These are phyloP conservation scores for Sardina pilchardus DNA, from an alignment of 2,113 vertebrate species.

Conservation along the genomic window DNA sequence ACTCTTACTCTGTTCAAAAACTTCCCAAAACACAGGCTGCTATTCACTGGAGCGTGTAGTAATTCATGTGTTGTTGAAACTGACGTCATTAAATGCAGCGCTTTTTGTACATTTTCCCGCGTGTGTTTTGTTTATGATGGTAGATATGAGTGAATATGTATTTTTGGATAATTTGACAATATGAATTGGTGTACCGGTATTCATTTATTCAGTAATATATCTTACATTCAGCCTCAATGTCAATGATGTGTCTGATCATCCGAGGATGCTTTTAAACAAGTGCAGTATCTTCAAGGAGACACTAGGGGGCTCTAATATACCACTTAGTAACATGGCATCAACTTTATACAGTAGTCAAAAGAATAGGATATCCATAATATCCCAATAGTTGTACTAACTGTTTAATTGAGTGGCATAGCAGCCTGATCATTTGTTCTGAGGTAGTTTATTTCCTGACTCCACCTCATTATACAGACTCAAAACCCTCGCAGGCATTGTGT, in stretches of 20 bases:
- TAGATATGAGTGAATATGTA: not conserved
- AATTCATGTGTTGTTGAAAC: not conserved
- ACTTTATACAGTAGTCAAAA: not conserved
- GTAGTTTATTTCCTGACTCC: not conserved
- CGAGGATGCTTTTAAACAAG: not conserved
- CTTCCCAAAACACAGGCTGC: not conserved
- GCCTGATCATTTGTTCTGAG: not conserved
- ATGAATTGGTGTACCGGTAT: not conserved
- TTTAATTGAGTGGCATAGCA: not conserved
- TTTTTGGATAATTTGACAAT: not conserved
- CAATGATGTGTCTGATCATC: not conserved
- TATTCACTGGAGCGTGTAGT: not conserved
- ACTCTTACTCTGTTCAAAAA: not conserved
- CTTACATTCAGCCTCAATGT: not conserved
- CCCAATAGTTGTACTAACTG: not conserved
- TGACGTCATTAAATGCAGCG: constrained; percentile 14
- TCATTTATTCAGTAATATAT: not conserved
- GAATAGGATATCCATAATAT: not conserved
- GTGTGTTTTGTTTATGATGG: not conserved
- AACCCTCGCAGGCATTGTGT: not conserved
- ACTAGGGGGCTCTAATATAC: not conserved
- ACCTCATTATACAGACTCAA: not conserved
- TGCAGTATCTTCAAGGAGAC: not conserved
- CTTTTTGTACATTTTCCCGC: not conserved
- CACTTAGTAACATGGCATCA: not conserved